Conservation (phyloP, 2,888 invertebrate genomes). For the Diarsia rubi region DNA sequence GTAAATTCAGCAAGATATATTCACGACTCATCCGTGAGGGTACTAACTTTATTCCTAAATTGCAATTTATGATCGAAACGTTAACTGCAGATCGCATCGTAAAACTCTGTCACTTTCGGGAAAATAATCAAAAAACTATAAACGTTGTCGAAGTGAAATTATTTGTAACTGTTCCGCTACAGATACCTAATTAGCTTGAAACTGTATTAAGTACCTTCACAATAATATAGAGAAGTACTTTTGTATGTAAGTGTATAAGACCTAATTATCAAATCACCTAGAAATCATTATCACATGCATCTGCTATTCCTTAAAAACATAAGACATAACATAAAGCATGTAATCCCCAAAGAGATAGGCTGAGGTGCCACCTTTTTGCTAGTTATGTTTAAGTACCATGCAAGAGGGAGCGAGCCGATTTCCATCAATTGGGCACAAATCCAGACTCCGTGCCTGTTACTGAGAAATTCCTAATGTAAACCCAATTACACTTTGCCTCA, state of each 20-base stretch:
- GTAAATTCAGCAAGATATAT: conserved; percentile 69
- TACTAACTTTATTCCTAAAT: conserved; percentile 69
- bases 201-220: conserved; percentile 12
- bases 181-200: conserved; percentile 30
- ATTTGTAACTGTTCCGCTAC: conserved; percentile 37
- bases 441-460: too few relatives aligned
- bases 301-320: too few relatives aligned
- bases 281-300: not conserved
- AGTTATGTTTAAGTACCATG: too few relatives aligned
- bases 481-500: too few relatives aligned
- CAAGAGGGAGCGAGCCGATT: too few relatives aligned
- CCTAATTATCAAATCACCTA: conserved; percentile 5
- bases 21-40: conserved; percentile 62
- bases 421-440: too few relatives aligned
- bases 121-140: conserved; percentile 64
- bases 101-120: conserved; percentile 62
- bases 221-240: not conserved
- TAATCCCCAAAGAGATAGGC: too few relatives aligned
- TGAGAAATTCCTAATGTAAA: too few relatives aligned
- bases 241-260: not conserved
- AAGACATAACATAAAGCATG: too few relatives aligned
- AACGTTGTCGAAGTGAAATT: conserved; percentile 49
- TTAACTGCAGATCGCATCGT: conserved; percentile 62
- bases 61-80: conserved; percentile 71
- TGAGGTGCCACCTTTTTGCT: too few relatives aligned